These are phyloP conservation scores for Eugnorisma glareosa DNA, from an alignment of 2,888 invertebrate genomes.

Conservation along the genomic window DNA sequence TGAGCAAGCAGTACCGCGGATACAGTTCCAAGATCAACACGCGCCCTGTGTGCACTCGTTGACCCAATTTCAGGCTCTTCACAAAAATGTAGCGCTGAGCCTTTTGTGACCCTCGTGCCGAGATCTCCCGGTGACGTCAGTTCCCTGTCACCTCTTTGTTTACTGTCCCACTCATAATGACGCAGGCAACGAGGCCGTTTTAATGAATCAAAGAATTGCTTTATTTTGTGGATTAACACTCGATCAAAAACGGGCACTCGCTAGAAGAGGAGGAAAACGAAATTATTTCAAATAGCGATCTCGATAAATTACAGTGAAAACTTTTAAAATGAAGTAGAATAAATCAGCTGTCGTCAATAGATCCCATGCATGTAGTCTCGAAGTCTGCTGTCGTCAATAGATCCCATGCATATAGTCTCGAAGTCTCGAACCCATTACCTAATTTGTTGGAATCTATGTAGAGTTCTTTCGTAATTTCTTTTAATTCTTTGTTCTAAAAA, in stretches of 20 bases:
- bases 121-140: constrained; percentile 53
- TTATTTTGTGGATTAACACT: constrained; percentile 12
- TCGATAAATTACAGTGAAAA: not conserved
- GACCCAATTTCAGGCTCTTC: constrained; percentile 67
- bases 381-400: not conserved
- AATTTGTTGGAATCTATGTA: not conserved
- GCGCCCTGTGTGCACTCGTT: constrained; percentile 46
- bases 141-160: constrained; percentile 52
- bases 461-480: not conserved
- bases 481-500: not conserved
- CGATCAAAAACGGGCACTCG: not conserved
- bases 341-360: not conserved
- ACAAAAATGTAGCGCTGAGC: constrained; percentile 56
- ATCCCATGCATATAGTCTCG: not conserved
- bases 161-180: constrained; percentile 27
- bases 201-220: constrained; percentile 21
- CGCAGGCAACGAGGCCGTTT: constrained; percentile 9
- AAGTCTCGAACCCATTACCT: not conserved
- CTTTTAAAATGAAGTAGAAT: not conserved
- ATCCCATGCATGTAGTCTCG: not conserved
- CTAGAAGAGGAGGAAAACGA: not conserved
- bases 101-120: constrained; percentile 58
- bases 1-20: constrained; percentile 11
- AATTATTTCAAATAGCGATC: not conserved
- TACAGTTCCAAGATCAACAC: constrained; percentile 24